These are phyloP conservation scores for Drosophila repletoides DNA, from an alignment of 1,140 invertebrate genomes.

Conservation along the genomic window DNA sequence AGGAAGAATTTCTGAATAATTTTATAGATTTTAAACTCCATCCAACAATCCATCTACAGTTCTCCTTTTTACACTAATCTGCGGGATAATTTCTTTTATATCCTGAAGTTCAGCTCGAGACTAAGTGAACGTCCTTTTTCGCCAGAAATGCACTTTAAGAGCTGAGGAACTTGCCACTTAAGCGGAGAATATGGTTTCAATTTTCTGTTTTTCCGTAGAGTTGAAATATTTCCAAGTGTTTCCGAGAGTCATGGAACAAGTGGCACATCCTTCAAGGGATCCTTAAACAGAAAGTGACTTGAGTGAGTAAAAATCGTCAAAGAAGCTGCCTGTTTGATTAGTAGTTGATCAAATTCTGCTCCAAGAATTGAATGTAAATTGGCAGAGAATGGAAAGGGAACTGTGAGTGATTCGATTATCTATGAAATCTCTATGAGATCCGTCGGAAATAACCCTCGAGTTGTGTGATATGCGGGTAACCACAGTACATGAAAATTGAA, in stretches of 20 bases:
- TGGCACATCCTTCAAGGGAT: neutral
- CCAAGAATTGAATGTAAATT: too few species aligned
- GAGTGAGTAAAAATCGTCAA: too few species aligned
- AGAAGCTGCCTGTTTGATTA: too few species aligned
- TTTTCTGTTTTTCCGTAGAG: conserved; percentile 49
- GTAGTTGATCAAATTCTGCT: neutral
- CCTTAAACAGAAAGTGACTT: neutral
- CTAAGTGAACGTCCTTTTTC: conserved; percentile 39
- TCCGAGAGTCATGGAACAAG: conserved; percentile 39
- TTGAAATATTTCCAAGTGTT: conserved; percentile 22
- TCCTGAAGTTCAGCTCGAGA: conserved; percentile 1
- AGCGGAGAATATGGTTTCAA: conserved; percentile 49
- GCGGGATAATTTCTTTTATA: conserved; percentile 30
- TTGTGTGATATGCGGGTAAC: conserved; percentile 46
- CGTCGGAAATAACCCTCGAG: conserved; percentile 33
- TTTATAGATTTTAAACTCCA: too few species aligned
- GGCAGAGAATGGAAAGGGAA: too few species aligned
- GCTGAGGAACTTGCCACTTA: conserved; percentile 61
- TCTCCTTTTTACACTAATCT: neutral
- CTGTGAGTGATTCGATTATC: too few species aligned
- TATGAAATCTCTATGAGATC: too few species aligned
- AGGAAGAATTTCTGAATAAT: too few species aligned
- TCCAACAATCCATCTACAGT: too few species aligned
- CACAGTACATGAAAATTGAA: conserved; percentile 56
- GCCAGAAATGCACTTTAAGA: conserved; percentile 40